A percentile compares a stretch with the other conserved stretches of the same genome.
Conservation (phyloP, 2,113 vertebrate genomes). For the Solea senegalensis region DNA sequence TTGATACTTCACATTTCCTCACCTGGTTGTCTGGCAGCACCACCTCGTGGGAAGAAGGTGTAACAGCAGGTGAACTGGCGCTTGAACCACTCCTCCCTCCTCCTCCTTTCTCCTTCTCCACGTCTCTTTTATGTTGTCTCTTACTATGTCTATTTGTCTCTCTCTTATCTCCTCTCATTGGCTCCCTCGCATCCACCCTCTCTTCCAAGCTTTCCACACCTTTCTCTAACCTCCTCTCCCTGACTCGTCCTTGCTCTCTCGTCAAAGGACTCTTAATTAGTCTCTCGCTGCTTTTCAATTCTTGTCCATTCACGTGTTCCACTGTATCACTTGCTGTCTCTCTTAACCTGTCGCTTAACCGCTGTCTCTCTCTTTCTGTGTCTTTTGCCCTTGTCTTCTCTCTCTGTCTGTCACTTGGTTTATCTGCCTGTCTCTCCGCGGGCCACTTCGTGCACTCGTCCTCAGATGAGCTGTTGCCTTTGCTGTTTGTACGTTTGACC, state of each 20-base stretch:
- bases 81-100: constrained; percentile 79
- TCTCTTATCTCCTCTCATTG: constrained; percentile 50
- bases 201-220: constrained; percentile 48
- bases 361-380: constrained; percentile 33
- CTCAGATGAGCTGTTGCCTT: constrained; percentile 83
- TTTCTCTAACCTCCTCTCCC: constrained; percentile 43
- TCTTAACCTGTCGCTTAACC: constrained; percentile 58
- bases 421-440: constrained; percentile 65
- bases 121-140: constrained; percentile 63
- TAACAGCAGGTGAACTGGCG: constrained; percentile 58
- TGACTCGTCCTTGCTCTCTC: constrained; percentile 36
- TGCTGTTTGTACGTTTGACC: constrained; percentile 84
- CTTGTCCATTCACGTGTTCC: constrained; percentile 52
- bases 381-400: constrained; percentile 47
- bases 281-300: constrained; percentile 49
- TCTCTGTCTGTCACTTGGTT: constrained; percentile 67
- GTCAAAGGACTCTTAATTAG: constrained; percentile 32
- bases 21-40: constrained; percentile 75
- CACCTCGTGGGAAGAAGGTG: constrained; percentile 73
- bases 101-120: constrained; percentile 51
- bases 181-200: constrained; percentile 34
- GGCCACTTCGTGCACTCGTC: constrained; percentile 76
- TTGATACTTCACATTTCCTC: constrained; percentile 7
- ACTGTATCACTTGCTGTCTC: constrained; percentile 37
- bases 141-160: constrained; percentile 72